These are phyloP conservation scores for Hypothenemus hampei DNA, from an alignment of 1,140 invertebrate genomes.

Conservation along the genomic window DNA sequence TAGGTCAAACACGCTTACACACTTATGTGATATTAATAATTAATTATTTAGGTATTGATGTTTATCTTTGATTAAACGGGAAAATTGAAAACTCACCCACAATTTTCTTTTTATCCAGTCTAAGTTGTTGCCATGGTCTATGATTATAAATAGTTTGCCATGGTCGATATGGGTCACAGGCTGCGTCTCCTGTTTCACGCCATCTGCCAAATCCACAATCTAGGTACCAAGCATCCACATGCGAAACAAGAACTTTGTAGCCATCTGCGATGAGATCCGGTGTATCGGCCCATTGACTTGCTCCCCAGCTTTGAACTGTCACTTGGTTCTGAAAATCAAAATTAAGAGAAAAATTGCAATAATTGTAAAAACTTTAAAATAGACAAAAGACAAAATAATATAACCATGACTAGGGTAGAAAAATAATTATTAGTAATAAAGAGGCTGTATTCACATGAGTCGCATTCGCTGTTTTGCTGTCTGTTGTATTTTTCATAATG, in stretches of 20 bases:
- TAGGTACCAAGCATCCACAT: slow-evolving; percentile 81
- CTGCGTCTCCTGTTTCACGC: slow-evolving; percentile 63
- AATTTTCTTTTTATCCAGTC: slow-evolving; percentile 45
- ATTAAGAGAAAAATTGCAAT: neutral
- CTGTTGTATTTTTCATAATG: too few relatives aligned
- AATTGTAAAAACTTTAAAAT: neutral
- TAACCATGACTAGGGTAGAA: too few relatives aligned
- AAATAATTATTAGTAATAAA: too few relatives aligned
- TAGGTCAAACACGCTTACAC: too few relatives aligned
- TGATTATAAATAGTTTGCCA: slow-evolving; percentile 83
- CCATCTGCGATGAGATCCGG: slow-evolving; percentile 65
- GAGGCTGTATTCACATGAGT: too few relatives aligned
- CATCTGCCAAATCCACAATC: slow-evolving; percentile 79
- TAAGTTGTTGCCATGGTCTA: slow-evolving; percentile 57
- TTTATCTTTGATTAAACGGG: neutral
- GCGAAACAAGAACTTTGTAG: slow-evolving; percentile 72
- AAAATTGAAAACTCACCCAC: slow-evolving; percentile 41
- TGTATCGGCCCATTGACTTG: slow-evolving; percentile 70
- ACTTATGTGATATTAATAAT: too few relatives aligned
- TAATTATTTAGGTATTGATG: too few relatives aligned
- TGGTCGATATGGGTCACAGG: slow-evolving; percentile 73
- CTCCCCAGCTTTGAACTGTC: slow-evolving; percentile 68
- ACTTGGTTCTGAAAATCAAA: slow-evolving; percentile 12
- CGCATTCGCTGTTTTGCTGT: too few relatives aligned
- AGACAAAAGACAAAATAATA: too few relatives aligned